Evolutionary conservation across 1,140 invertebrate species (phyloP), one percentile per base, ranked within the genome.

Genomic region (Eciton burchellii): DNA sequence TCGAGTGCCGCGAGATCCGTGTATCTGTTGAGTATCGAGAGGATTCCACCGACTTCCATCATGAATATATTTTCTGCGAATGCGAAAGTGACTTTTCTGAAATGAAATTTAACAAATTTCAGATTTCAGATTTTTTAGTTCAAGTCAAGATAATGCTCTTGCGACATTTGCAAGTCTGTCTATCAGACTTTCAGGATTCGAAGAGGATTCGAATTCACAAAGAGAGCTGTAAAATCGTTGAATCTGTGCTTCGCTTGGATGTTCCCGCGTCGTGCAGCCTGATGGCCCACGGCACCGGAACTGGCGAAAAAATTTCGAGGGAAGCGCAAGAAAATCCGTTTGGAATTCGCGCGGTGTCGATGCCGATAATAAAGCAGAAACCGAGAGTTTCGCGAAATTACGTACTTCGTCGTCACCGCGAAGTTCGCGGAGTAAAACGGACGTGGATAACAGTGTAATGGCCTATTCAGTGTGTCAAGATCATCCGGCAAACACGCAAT

Each of bases 331-430:
- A 68, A 16, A 79, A 68, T 57, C 47, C 63, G 24, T 1, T 12
- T 79, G 63, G 63, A 79, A 79, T 79, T 68, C 19, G 49, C 74
- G 26, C 49, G 19, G 1, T 24, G 43, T 57, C 8, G 41, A 19
- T n/a, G 35, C 6, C 35, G 6, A 35, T n/a, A 6, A 35, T 24
- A 21, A 12, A 21, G 35, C 60, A 3, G 24, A 29, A 6, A 35
- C 35, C 35, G 26, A 24, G 45, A 65, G 65, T 65, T 65, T 76
- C 57, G n/a, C 56, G 66, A 14, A 16, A 73, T 73, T 43, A 59
- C 16, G 56, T 41, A n/a, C 29, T 52, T 9, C 29, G 70, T 5
- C 14, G 1, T 0, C 49, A 12, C 8, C 6, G 45, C 16, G n/a
- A 41, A 16, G 19, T 47, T 43, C 45, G 66, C 11, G 26, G 47